Base-by-base conservation (phyloP, 2,113 vertebrate species). In the Euleptes europaea region DNA sequence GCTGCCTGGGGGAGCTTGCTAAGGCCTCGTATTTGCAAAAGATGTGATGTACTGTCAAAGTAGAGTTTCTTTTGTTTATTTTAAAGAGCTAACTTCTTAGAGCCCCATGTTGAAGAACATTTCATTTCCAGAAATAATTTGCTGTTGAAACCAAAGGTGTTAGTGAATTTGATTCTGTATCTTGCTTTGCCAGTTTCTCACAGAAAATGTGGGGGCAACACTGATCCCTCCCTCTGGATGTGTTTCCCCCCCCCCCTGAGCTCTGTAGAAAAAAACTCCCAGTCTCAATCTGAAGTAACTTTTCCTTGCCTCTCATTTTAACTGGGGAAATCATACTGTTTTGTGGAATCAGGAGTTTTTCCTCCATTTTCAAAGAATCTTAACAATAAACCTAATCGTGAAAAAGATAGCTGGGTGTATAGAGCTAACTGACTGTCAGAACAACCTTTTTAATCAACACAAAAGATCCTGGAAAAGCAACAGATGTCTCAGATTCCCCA, bases 171-270 rank as follows among this genome's bases (percentile, higher is more conserved):
- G 1, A 77, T n/a, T 88, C 69, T 84, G 71, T 21, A 33, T 33
- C 17, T 1, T 31, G 49, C n/a, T 57, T 21, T 26, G n/a, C 49
- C n/a, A 57, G n/a, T 77, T 75, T 38, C 51, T 54, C 10, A 38
- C 33, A 33, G 76, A 19, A 28, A 8, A 21, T 28, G 54, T 60
- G 33, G 26, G 26, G 40, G 76, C n/a, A 78, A 78, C 26, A 21
- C 76, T 78, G 54, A 42, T 23, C n/a, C n/a, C n/a, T n/a, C n/a
- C n/a, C n/a, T n/a, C n/a, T n/a, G n/a, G 35, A 21, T 83, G 10
- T 60, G 88, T 90, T 91, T 67, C n/a, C n/a, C n/a, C n/a, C n/a
- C n/a, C n/a, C n/a, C 78, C 73, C 8, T 49, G 9, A 86, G 38
- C 28, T 47, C 67, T 28, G 14, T 28, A 54, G 21, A 49, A 9